These are phyloP conservation scores for Mactra quadrangularis DNA, from an alignment of 1,140 invertebrate genomes.

Conservation along the genomic window DNA sequence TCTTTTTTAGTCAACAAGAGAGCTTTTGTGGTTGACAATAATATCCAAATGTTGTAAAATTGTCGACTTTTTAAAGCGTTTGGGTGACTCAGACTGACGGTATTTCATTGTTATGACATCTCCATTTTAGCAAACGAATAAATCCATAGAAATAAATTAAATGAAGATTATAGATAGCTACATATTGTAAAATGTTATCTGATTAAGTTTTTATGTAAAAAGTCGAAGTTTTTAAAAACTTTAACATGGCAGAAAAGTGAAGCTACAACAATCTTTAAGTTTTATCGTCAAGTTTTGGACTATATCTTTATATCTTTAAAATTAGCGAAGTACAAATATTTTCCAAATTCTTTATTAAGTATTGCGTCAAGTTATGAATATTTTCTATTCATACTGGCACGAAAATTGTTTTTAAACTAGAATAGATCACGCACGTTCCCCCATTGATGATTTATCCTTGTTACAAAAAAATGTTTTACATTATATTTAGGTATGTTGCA, in stretches of 20 bases:
- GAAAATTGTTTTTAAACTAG: no score
- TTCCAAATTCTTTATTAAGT: no score
- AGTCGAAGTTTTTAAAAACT: neutral
- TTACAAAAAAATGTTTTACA: no score
- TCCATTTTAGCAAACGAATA: slow-evolving; percentile 10
- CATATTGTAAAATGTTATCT: neutral
- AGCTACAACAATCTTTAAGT: neutral
- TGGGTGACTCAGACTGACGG: slow-evolving; percentile 3
- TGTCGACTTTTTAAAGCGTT: slow-evolving; percentile 1
- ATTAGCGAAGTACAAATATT: no score
- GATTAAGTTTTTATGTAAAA: neutral
- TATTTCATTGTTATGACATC: slow-evolving; percentile 37
- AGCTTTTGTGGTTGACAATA: neutral
- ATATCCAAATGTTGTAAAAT: slow-evolving; percentile 23
- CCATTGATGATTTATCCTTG: no score
- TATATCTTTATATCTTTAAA: no score
- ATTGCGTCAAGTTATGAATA: no score
- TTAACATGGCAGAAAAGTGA: neutral
- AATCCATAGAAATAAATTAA: neutral
- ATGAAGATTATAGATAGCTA: neutral
- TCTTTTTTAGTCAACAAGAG: slow-evolving; percentile 27
- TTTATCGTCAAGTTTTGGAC: no score
- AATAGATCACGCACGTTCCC: no score
- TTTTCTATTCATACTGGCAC: no score
- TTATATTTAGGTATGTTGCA: no score